These are phyloP conservation scores for Synanthedon tipuliformis DNA, from an alignment of 2,888 invertebrate species.

Conservation along the genomic window DNA sequence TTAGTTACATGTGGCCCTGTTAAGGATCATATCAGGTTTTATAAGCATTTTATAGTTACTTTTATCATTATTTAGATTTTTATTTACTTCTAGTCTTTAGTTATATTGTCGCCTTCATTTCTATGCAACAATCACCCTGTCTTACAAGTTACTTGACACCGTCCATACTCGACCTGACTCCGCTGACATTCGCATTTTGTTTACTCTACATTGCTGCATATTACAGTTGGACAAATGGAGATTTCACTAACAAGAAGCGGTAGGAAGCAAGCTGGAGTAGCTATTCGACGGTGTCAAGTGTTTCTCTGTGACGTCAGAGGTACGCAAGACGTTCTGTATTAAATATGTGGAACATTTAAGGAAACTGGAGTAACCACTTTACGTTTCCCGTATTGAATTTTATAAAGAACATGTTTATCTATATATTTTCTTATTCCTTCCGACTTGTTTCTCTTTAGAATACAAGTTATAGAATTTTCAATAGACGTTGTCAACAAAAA, in stretches of 20 bases:
- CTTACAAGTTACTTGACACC: not conserved
- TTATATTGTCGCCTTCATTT: not conserved
- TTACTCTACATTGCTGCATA: constrained; percentile 1
- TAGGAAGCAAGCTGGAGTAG: not conserved
- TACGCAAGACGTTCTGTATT: constrained; percentile 2
- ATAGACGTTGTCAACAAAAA: not conserved
- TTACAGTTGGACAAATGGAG: not conserved
- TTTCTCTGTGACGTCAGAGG: not conserved
- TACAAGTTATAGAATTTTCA: too few relatives aligned
- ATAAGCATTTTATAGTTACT: too few relatives aligned
- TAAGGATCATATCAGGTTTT: too few relatives aligned
- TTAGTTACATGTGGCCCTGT: too few relatives aligned
- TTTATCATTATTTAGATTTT: not conserved
- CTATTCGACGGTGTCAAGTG: not conserved
- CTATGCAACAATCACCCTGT: not conserved
- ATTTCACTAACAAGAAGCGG: not conserved
- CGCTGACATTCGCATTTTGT: not conserved
- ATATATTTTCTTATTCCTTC: not conserved
- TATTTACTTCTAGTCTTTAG: not conserved
- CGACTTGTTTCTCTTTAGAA: too few relatives aligned
- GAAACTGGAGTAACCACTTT: constrained; percentile 3
- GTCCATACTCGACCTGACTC: not conserved
- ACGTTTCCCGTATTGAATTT: not conserved
- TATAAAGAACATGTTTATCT: not conserved
- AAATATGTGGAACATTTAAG: constrained; percentile 29